A percentile compares a stretch with the other conserved stretches of the same genome.
These are phyloP conservation scores for Pollicipes pollicipes DNA, from an alignment of 1,140 invertebrate genomes.

Conservation along the genomic window DNA sequence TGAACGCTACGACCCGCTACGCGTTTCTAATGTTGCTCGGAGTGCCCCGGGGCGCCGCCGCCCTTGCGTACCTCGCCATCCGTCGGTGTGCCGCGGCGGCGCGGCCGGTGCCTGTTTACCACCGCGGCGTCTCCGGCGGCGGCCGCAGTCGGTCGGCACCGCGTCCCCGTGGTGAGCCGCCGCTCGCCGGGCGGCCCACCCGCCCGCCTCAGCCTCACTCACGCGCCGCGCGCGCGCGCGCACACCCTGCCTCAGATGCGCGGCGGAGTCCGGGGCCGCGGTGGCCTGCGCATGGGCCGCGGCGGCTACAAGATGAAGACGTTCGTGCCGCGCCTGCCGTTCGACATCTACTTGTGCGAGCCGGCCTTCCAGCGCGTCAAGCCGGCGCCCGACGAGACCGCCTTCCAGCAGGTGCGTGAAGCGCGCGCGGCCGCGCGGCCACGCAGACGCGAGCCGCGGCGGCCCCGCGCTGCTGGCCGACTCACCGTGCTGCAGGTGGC, in stretches of 20 bases:
- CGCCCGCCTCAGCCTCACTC: not conserved
- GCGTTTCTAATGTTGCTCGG: no score
- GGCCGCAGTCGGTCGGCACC: not conserved
- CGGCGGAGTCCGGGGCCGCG: conserved; percentile 22
- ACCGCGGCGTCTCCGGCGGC: not conserved
- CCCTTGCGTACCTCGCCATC: no score
- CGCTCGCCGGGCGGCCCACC: no score
- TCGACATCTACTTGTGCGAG: conserved; percentile 75
- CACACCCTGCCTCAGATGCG: conserved; percentile 14
- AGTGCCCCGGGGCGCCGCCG: no score
- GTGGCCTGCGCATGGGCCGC: conserved; percentile 21
- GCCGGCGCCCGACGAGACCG: conserved; percentile 56
- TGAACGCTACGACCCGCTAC: no score
- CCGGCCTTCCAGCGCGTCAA: conserved; percentile 71
- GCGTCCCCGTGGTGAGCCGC: not conserved
- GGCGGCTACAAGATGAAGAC: conserved; percentile 35
- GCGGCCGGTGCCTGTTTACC: not conserved
- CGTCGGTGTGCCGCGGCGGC: no score
- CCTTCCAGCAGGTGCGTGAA: conserved; percentile 51
- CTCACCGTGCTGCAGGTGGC: conserved; percentile 4
- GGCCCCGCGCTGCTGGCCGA: conserved; percentile 4
- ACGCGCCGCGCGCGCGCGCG: not conserved
- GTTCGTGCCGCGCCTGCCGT: conserved; percentile 67
- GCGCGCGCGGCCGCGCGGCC: conserved; percentile 1
- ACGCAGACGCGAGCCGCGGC: no score